Evolutionary conservation across 35 echinoderm and acorn worm species (phyloP).

Genomic region (Heliocidaris erythrogramma): DNA sequence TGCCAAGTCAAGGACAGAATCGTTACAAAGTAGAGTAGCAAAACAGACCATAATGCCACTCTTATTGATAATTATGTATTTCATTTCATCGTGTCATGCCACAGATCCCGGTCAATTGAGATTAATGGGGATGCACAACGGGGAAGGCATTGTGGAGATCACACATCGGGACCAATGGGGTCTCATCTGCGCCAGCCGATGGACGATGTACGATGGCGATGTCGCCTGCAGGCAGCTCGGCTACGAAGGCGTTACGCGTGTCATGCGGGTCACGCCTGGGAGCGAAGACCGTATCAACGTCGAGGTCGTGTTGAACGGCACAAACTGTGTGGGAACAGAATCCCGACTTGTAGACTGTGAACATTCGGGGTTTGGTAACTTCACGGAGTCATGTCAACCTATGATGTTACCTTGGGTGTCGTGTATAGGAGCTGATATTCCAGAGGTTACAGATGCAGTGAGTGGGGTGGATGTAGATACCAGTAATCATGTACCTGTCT

Average conservation of each 20-base stretch:
- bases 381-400: conserved; percentile 22
- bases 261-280: conserved; percentile 29
- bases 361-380: conserved; percentile 37
- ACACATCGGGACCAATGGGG: conserved; percentile 25
- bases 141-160: conserved; percentile 60
- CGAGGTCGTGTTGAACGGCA: conserved; percentile 27
- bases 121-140: conserved; percentile 21
- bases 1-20: not conserved
- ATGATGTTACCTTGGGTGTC: conserved; percentile 29
- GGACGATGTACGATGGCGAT: conserved; percentile 35
- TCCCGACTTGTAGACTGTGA: conserved; percentile 7
- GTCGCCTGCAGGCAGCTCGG: conserved; percentile 53
- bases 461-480: not conserved
- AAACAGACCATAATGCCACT: not conserved
- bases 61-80: conserved; percentile 30
- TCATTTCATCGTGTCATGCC: conserved; percentile 27
- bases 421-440: conserved; percentile 38
- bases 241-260: conserved; percentile 40
- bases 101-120: conserved; percentile 25
- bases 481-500: not conserved
- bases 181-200: conserved; percentile 46
- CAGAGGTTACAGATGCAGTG: not conserved
- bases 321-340: not conserved
- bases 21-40: not conserved
- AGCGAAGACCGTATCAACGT: not conserved